Evolutionary conservation across 2,113 vertebrate genomes (phyloP), one percentile per base, ranked within the genome.

Genomic region (Phalacrocorax carbo): DNA sequence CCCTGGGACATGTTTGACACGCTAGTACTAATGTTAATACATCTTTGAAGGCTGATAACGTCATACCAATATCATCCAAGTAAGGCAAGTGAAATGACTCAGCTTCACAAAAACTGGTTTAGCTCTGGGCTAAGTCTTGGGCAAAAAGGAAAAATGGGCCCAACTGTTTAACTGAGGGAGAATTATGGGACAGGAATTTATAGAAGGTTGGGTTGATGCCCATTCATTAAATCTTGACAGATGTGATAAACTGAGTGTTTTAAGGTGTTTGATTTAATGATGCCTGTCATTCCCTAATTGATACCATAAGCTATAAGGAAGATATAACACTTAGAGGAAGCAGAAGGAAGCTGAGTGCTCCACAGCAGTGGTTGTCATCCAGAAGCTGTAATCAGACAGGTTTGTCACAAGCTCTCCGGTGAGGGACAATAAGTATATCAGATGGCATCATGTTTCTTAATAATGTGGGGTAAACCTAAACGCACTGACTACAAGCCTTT

Each of bases 401-500:
- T 87, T 9, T 61, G n/a, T 13, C 42, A 10, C 0, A 7, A 42
- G 14, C 9, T 76, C 30, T 79, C n/a, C 48, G 55, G n/a, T 14
- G 58, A 70, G 15, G 22, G 26, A 2, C 11, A 52, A 10, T 48
- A 64, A 34, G 15, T 6, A 12, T 7, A 13, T 36, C 51, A 27
- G 25, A 5, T 8, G 49, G 2, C n/a, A 19, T 6, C 68, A 6
- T 3, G 4, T 6, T 48, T 29, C 29, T 38, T 20, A 19, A 7
- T 12, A 21, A 7, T 0, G 18, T 55, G 38, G 36, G 13, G 9
- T 46, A 29, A 60, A 34, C 17, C 25, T 29, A 60, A 61, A 3
- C 3, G 7, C n/a, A 48, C 4, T 4, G 3, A 8, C 27, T 6
- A 1, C 29, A 9, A 44, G 8, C 0, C 0, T 51, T 40, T 44